Base-by-base conservation (phyloP, 1,140 invertebrate species). In the Drosophila sulfurigaster region DNA sequence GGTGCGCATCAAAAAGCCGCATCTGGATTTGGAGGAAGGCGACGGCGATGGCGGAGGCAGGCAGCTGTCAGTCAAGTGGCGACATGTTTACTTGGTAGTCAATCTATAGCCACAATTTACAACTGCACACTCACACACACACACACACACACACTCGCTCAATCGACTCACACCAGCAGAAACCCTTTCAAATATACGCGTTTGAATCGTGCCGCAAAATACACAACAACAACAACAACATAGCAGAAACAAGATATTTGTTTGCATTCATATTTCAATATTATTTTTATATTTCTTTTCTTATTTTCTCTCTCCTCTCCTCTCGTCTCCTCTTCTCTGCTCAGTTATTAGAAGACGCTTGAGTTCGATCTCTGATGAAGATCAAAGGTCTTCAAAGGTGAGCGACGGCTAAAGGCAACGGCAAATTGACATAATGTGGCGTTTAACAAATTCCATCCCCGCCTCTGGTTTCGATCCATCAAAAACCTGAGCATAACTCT, bases 361-460 rank as follows among this genome's bases (percentile, higher is more conserved):
- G 78, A 67, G 68, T 59, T 52, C 45, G 70, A 72, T 79, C 77
- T 16, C 48, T 58, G 75, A 30, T n/a, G 56, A 38, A 52, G 80
- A 82, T 75, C 68, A 77, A 67, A 73, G 52, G 51, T 67, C 57
- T 13, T 62, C 72, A 78, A 78, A 57, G 70, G 43, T 57, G 62
- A 70, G 65, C 59, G 56, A 67, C 69, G 69, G 73, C 73, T 62
- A 60, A 59, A 69, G 76, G 79, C 75, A 73, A 74, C 82, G 82
- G 72, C 86, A 87, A 90, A 82, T 90, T 90, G 86, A 90, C 86
- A 90, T 91, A 90, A 91, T 90, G 87, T 91, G 86, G 86, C 87
- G 86, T 90, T 90, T 91, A 90, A 91, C 87, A 90, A 89, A 82
- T 90, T 79, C 68, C 75, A 30, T 54, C 32, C 8, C 56, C 35